Evolutionary conservation across 2,888 invertebrate species (phyloP).

Genomic region (Tryphoninae sp.): DNA sequence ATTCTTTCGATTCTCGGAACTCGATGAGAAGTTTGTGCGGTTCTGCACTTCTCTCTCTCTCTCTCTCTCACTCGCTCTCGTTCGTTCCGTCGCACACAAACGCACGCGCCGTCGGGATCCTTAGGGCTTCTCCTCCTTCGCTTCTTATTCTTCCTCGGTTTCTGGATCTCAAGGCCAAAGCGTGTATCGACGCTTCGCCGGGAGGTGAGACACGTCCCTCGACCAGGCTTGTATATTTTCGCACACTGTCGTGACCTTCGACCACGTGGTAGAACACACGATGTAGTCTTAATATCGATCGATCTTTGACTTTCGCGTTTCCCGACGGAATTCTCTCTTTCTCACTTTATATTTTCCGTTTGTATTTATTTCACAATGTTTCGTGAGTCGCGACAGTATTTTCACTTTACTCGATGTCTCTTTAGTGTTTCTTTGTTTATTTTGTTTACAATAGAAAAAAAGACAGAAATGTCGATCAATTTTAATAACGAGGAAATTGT

Average conservation of each 20-base stretch:
- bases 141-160: constrained; percentile 7
- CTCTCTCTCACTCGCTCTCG: not conserved
- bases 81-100: not conserved
- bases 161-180: constrained; percentile 55
- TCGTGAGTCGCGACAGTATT: not conserved
- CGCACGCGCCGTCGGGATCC: not conserved
- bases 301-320: constrained; percentile 38
- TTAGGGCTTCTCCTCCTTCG: constrained; percentile 15
- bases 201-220: constrained; percentile 47
- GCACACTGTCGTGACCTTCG: constrained; percentile 53
- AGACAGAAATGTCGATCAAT: not conserved
- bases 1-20: not conserved
- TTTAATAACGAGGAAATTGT: not conserved
- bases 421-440: not conserved
- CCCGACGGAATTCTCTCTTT: constrained; percentile 15
- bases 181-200: constrained; percentile 53
- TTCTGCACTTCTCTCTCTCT: constrained; percentile 7
- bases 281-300: constrained; percentile 25
- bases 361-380: not conserved
- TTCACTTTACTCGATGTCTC: not conserved
- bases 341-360: not conserved
- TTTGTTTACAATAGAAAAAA: not conserved
- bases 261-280: constrained; percentile 53
- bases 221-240: constrained; percentile 25
- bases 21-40: not conserved